Evolutionary conservation across 2,888 invertebrate species (phyloP).

Genomic region (Ariolimax columbianus): DNA sequence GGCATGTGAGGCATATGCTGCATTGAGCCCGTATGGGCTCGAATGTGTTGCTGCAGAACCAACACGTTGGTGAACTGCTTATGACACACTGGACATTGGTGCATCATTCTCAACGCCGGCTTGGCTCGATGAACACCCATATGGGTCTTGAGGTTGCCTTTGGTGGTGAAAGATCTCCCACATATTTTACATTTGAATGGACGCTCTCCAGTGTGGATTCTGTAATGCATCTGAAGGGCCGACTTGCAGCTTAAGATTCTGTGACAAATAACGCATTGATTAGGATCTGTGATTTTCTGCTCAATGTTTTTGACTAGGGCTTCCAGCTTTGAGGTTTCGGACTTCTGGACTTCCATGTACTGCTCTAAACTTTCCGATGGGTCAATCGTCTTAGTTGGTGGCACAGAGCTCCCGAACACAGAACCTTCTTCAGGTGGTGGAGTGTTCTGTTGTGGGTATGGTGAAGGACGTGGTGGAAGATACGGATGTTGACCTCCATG

Average conservation of each 20-base stretch:
- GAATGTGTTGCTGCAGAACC: constrained; percentile 95
- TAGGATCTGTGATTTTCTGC: constrained; percentile 92
- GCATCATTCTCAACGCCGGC: constrained; percentile 88
- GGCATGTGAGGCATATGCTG: constrained; percentile 48
- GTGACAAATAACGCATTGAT: constrained; percentile 98
- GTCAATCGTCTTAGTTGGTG: constrained; percentile 71
- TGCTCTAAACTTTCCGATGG: constrained; percentile 77
- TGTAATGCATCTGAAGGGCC: constrained; percentile 97
- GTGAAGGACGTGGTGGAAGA: constrained; percentile 46
- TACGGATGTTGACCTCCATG: constrained; percentile 55
- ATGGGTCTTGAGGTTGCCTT: constrained; percentile 99
- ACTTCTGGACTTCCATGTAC: constrained; percentile 95
- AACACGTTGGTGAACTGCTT: constrained; percentile 96
- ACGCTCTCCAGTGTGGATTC: constrained; percentile 78
- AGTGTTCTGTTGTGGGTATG: constrained; percentile 53
- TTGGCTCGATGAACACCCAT: constrained; percentile 99
- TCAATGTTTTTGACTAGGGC: constrained; percentile 97
- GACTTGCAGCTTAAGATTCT: constrained; percentile 97
- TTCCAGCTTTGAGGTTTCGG: constrained; percentile 97
- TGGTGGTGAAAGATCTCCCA: constrained; percentile 97
- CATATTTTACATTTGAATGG: constrained; percentile 79
- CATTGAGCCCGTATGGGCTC: constrained; percentile 83
- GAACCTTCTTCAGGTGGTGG: constrained; percentile 53
- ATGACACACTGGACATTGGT: constrained; percentile 94
- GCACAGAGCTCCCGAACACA: constrained; percentile 64